Evolutionary conservation across 2,797 vertebrate genomes (phyloP).

Genomic region (Nasua narica): DNA sequence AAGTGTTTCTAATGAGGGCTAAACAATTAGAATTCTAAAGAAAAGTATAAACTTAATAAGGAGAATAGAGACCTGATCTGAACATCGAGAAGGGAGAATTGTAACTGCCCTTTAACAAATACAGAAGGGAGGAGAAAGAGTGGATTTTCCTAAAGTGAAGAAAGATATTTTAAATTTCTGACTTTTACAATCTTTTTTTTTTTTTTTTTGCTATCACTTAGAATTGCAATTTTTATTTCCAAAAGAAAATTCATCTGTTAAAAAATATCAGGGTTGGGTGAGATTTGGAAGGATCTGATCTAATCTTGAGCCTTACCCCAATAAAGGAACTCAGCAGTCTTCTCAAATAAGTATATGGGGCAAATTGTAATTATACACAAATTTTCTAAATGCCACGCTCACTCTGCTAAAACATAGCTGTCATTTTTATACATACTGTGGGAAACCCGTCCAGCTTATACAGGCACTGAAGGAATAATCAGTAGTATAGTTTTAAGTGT

Average conservation of each 20-base stretch:
- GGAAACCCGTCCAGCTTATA: too few species aligned
- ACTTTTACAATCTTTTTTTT: not conserved
- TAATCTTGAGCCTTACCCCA: not conserved
- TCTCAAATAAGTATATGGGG: not conserved
- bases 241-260: not conserved
- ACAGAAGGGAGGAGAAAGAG: not conserved
- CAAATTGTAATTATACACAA: not conserved
- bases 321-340: not conserved
- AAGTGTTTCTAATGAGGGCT: not conserved
- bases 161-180: not conserved
- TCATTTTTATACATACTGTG: not conserved
- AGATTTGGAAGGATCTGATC: not conserved
- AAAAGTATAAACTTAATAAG: not conserved
- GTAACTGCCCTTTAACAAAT: not conserved
- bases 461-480: not conserved
- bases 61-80: not conserved
- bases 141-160: not conserved
- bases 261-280: not conserved
- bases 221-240: not conserved
- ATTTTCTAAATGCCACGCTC: not conserved
- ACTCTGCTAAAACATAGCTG: not conserved
- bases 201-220: not conserved
- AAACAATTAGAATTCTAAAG: not conserved
- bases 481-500: not conserved
- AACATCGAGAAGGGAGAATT: not conserved